Evolutionary conservation across 2,113 vertebrate genomes (phyloP), one percentile per base, ranked within the genome.

Genomic region (Zapus hudsonius): DNA sequence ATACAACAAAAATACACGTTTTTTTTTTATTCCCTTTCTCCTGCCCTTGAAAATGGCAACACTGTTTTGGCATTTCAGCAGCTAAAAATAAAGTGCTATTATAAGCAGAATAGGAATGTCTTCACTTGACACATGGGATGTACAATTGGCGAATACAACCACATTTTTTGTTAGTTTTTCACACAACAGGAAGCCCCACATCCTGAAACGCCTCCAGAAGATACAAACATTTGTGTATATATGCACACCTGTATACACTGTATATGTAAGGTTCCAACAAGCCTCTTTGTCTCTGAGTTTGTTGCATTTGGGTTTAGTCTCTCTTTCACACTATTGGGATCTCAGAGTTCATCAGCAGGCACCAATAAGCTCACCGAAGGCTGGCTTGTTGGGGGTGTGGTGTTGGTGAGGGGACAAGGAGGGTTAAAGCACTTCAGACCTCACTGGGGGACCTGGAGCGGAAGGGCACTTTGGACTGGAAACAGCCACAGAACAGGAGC

Each of bases 371-470:
- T 98, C 96, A 95, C 95, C 96, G 97, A 95, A 97, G 98, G 98
- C 98, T 98, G 95, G 95, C 96, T 61, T 95, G 96, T 70, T 87
- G 91, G 66, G 78, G 36, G 23, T 72, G 95, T 36, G 82, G 87
- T 73, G 84, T 3, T 72, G 95, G 93, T 87, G 95, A 84, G 76
- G 67, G 81, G 59, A 83, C 88, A 40, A 87, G 36, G 95, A 80
- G 79, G 78, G 76, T 52, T 10, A 52, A 52, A 93, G 86, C 93
- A 98, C 98, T 94, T 98, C 98, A 99, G 92, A 99, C 99, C 80
- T 99, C 99, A 11, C 99, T 99, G 25, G 99, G 99, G 33, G 99
- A 99, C 96, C 99, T 98, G 90, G 99, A 99, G 57, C 99, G 98
- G 95, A 99, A 99, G 94, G 98, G 97, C 96, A 98, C 98, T 95